Percentiles rank a stretch among this genome's conserved stretches.
Evolutionary conservation across 1,140 invertebrate species (phyloP).

Genomic region (Orussus abietinus): DNA sequence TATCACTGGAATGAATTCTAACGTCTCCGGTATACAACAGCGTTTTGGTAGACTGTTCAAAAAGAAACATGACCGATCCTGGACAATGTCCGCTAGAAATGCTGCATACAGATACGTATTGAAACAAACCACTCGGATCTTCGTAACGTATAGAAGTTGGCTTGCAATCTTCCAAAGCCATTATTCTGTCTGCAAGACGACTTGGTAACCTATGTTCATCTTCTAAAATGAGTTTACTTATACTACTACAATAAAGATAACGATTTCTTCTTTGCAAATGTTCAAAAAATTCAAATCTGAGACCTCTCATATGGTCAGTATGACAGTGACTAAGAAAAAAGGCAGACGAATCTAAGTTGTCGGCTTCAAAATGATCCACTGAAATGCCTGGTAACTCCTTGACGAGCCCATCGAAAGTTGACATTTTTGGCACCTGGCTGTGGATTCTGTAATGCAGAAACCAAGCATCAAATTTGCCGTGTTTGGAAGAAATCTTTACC

Average conservation of each 20-base stretch:
- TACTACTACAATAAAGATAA: conserved; percentile 40
- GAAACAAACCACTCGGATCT: conserved; percentile 18
- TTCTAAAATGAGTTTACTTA: conserved; percentile 37
- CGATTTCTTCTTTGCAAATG: conserved; percentile 22
- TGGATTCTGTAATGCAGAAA: conserved; percentile 36
- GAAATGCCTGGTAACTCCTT: conserved; percentile 61
- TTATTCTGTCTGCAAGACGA: conserved; percentile 25
- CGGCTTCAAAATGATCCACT: conserved; percentile 59
- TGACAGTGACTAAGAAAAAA: conserved; percentile 69
- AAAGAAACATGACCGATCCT: conserved; percentile 72
- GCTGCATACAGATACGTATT: conserved; percentile 54
- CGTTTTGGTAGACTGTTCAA: conserved; percentile 50
- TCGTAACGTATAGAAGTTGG: conserved; percentile 31
- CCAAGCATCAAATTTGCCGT: conserved; percentile 18
- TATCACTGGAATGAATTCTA: conserved; percentile 55
- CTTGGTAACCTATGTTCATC: conserved; percentile 15
- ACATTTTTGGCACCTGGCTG: conserved; percentile 47
- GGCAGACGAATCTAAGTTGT: conserved; percentile 52
- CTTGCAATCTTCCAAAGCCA: conserved; percentile 31
- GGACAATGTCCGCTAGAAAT: conserved; percentile 69
- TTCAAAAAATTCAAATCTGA: conserved; percentile 39
- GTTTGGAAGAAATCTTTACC: not conserved
- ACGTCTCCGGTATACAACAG: conserved; percentile 73
- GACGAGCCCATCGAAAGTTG: conserved; percentile 60
- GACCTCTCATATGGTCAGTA: conserved; percentile 63